A percentile compares a stretch with the other conserved stretches of the same genome.
phyloP scores from a whole-genome alignment of 2,113 vertebrate genomes.

The Catharus bicknelli region DNA sequence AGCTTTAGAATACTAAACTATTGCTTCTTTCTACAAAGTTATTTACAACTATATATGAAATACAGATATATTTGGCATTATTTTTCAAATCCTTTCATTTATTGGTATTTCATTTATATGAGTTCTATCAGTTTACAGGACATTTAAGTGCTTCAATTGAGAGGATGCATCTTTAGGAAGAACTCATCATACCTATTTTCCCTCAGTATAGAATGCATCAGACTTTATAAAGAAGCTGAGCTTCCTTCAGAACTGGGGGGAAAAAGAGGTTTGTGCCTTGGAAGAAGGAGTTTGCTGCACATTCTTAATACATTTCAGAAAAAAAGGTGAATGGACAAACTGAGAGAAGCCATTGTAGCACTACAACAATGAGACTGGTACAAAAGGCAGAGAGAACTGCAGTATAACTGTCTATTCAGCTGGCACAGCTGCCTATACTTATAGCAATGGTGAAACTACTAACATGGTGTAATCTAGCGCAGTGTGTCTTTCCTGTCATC shows the following conservation, averaged over 20 bases:
- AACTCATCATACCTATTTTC: background rate
- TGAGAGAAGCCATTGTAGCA: background rate
- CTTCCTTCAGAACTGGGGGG: background rate
- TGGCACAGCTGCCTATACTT: background rate
- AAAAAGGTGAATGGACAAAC: background rate
- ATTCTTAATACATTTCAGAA: background rate
- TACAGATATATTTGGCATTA: slow-evolving; percentile 26
- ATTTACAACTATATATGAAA: slow-evolving; percentile 46
- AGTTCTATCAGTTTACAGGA: slow-evolving; percentile 31
- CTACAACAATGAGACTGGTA: background rate
- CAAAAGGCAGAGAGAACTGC: background rate
- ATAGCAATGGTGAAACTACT: background rate
- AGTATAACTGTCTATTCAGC: background rate
- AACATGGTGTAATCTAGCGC: background rate
- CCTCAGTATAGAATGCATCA: background rate
- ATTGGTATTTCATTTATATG: slow-evolving; percentile 9
- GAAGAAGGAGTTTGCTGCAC: background rate
- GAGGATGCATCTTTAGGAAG: slow-evolving; percentile 24
- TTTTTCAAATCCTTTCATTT: slow-evolving; percentile 55
- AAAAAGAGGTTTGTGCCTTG: background rate
- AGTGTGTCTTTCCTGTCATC: background rate
- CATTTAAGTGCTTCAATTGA: slow-evolving; percentile 40
- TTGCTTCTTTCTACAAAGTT: slow-evolving; percentile 42
- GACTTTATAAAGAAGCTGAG: slow-evolving; percentile 1
- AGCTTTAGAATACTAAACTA: slow-evolving; percentile 52